Base-by-base conservation (phyloP, 1,140 invertebrate species). In the Physella acuta region DNA sequence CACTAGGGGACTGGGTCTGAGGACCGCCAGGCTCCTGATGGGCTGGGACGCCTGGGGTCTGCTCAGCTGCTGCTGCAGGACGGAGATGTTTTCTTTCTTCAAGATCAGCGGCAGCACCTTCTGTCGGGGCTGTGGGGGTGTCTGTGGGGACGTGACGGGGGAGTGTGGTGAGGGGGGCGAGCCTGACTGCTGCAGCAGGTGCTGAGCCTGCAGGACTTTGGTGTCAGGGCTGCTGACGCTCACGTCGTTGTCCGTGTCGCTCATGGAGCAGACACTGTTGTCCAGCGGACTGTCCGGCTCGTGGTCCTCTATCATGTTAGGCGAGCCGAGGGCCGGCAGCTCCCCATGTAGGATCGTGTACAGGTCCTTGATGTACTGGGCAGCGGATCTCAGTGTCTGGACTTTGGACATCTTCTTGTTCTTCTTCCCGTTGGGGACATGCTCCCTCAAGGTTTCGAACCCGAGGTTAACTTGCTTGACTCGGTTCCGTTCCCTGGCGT, bases 381-480 rank as follows among this genome's bases (percentile, higher is more conserved):
- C 93, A 0, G 94, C 95, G 88, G 94, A 93, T 68, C 92, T 88
- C 37, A 97, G 83, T 0, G 94, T 97, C 83, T 97, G 94, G 17
- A 97, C 94, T 87, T 97, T 97, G 76, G 81, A 85, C 78, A 82
- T 79, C 70, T 82, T 84, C 70, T 82, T 85, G 67, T 82, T 82
- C 59, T 94, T 94, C 77, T 77, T 76, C 17, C 79, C 80, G 28
- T 74, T 77, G 11, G 84, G 84, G 16, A 85, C 81, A 70, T 84
- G 84, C 37, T 85, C 78, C 28, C 82, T 66, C 5, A 85, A 73
- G 2, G 79, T 80, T 63, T 79, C 82, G 68, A 85, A 85, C 14
- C 82, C 82, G 92, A 94, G 91, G 83, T 97, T 62, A 71, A 96
- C 94, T 88, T 94, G 92, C 84, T 95, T 95, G 34, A 98, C 95